Percentiles rank a stretch among this genome's conserved stretches.
phyloP scores from a whole-genome alignment of 2,888 invertebrate species.

The Lepetodrilus schrolli region DNA sequence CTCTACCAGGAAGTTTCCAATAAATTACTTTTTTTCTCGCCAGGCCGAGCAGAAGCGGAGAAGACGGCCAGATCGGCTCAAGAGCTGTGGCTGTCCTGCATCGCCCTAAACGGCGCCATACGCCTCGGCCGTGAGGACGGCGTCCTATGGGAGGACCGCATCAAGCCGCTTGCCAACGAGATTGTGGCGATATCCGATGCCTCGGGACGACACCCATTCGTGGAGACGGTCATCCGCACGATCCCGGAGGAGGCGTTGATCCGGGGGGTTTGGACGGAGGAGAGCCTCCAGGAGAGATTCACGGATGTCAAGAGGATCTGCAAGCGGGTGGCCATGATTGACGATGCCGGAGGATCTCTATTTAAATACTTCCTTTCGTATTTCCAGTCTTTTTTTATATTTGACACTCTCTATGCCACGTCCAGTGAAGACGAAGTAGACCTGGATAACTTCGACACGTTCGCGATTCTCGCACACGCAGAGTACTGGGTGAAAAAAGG shows the following conservation, averaged over 20 bases:
- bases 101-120: slow-evolving; percentile 87
- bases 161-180: slow-evolving; percentile 67
- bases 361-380: slow-evolving; percentile 86
- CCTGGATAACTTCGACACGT: slow-evolving; percentile 82
- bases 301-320: slow-evolving; percentile 80
- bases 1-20: no score
- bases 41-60: slow-evolving; percentile 75
- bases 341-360: slow-evolving; percentile 88
- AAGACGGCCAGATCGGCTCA: slow-evolving; percentile 80
- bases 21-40: no score
- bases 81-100: slow-evolving; percentile 94
- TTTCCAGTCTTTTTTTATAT: slow-evolving; percentile 87
- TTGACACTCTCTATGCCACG: slow-evolving; percentile 78
- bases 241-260: slow-evolving; percentile 86
- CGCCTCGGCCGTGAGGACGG: slow-evolving; percentile 78
- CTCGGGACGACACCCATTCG: slow-evolving; percentile 82
- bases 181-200: slow-evolving; percentile 66
- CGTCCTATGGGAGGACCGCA: slow-evolving; percentile 53
- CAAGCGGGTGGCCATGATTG: slow-evolving; percentile 88
- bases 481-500: slow-evolving; percentile 88
- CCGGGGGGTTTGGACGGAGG: slow-evolving; percentile 91
- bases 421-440: slow-evolving; percentile 55
- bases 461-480: slow-evolving; percentile 91
- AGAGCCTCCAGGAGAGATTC: slow-evolving; percentile 89
- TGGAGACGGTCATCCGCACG: slow-evolving; percentile 84